Conservation (phyloP, 2,888 invertebrate genomes). For the Fissipunctia ypsillon region DNA sequence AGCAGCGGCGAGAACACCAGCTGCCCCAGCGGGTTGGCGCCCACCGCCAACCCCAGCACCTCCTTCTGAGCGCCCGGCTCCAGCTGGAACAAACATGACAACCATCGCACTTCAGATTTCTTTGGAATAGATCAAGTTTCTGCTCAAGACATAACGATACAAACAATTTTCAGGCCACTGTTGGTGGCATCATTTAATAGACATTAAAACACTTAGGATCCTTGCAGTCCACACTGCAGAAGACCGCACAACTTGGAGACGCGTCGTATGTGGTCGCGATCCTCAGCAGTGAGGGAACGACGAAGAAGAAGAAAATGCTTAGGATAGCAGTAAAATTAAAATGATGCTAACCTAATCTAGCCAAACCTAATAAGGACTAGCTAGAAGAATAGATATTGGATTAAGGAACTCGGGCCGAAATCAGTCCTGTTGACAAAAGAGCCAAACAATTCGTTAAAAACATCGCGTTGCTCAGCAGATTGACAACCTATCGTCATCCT, state of each 20-base stretch:
- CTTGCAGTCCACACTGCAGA: too few species aligned
- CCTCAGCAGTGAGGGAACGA: too few species aligned
- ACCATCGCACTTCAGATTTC: not conserved
- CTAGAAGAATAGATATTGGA: not conserved
- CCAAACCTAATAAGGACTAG: not conserved
- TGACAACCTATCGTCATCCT: too few species aligned
- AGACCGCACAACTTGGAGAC: too few species aligned
- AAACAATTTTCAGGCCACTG: not conserved
- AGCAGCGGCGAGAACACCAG: constrained; percentile 96
- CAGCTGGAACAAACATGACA: constrained; percentile 88
- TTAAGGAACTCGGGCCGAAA: not conserved
- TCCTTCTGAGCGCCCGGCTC: constrained; percentile 95
- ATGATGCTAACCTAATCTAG: too few species aligned
- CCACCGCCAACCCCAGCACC: constrained; percentile 95
- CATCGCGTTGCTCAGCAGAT: too few species aligned
- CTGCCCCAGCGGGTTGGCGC: constrained; percentile 96
- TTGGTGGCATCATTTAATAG: not conserved
- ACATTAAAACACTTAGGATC: not conserved
- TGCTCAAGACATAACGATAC: not conserved
- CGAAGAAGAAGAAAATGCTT: too few species aligned
- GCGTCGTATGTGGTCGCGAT: too few species aligned
- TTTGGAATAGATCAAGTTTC: not conserved
- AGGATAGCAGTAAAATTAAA: too few species aligned
- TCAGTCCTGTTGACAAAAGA: not conserved
- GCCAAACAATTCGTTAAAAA: not conserved